A percentile compares a stretch with the other conserved stretches of the same genome.
Conservation (phyloP, 2,797 vertebrate genomes). For the Podarcis lilfordi region DNA sequence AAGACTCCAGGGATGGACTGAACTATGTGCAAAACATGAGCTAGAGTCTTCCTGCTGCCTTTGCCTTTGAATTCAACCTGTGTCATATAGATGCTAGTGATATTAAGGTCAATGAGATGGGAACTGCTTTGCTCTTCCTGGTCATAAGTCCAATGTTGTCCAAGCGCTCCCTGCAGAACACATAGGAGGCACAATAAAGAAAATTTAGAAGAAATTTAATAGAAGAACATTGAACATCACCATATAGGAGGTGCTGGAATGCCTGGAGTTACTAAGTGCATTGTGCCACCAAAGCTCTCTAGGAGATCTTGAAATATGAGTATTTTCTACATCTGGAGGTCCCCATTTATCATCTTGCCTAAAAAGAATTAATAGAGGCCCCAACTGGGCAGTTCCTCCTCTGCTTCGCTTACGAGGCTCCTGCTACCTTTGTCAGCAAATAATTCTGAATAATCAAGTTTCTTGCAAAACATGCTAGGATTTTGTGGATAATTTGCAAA, state of each 20-base stretch:
- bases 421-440: constrained; percentile 65
- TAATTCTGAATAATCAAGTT: constrained; percentile 53
- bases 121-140: neutral
- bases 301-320: constrained; percentile 40
- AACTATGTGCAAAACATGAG: neutral
- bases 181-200: neutral
- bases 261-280: constrained; percentile 6
- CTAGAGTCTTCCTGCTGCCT: neutral
- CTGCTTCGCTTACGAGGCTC: constrained; percentile 35
- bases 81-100: neutral
- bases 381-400: constrained; percentile 41
- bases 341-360: constrained; percentile 32
- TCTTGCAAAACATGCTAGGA: constrained; percentile 50
- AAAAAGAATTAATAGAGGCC: constrained; percentile 47
- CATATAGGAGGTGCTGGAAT: neutral
- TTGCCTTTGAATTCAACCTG: neutral
- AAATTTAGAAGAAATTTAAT: neutral
- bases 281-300: constrained; percentile 24
- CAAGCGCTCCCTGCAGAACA: neutral
- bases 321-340: constrained; percentile 33
- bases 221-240: neutral
- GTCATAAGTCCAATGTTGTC: neutral
- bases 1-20: neutral
- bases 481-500: constrained; percentile 53
- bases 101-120: neutral